A percentile compares a stretch with the other conserved stretches of the same genome.
These are phyloP conservation scores for Furcula furcula DNA, from an alignment of 2,888 invertebrate genomes.

Conservation along the genomic window DNA sequence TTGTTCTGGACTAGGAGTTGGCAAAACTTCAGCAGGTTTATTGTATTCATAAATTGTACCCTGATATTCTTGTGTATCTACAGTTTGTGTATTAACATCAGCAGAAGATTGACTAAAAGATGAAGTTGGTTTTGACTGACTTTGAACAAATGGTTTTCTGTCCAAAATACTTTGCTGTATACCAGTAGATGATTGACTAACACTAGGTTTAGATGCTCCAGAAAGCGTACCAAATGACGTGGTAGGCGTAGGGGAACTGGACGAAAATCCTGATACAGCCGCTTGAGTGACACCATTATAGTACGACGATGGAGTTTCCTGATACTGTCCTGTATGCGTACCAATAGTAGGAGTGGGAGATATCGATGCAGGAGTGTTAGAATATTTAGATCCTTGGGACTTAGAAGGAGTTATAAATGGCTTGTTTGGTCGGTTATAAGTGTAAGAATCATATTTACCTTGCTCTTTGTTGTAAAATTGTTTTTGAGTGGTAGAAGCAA, in stretches of 20 bases:
- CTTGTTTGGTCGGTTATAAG: conserved; percentile 54
- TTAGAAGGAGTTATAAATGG: conserved; percentile 38
- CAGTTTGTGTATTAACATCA: conserved; percentile 7
- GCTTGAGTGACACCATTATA: conserved; percentile 54
- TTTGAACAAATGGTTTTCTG: conserved; percentile 12
- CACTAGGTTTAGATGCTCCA: conserved; percentile 19
- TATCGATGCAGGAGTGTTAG: conserved; percentile 24
- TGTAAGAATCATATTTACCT: conserved; percentile 47
- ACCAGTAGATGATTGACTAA: conserved; percentile 12
- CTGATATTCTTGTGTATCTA: conserved; percentile 28
- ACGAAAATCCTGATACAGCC: conserved; percentile 49
- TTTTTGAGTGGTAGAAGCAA: conserved; percentile 22
- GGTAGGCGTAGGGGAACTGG: conserved; percentile 32
- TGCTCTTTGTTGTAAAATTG: conserved; percentile 37
- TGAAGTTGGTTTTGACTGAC: conserved; percentile 11
- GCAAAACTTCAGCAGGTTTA: conserved; percentile 46
- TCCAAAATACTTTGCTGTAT: conserved; percentile 5
- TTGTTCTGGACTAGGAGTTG: conserved; percentile 22
- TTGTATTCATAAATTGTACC: conserved; percentile 58
- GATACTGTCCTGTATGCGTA: conserved; percentile 14
- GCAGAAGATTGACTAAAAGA: neutral
- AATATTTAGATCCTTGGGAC: conserved; percentile 18
- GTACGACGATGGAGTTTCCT: conserved; percentile 16
- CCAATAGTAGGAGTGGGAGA: conserved; percentile 19
- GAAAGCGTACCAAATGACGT: conserved; percentile 16